phyloP scores from a whole-genome alignment of 2,888 invertebrate genomes.

The Ametastegia equiseti region DNA sequence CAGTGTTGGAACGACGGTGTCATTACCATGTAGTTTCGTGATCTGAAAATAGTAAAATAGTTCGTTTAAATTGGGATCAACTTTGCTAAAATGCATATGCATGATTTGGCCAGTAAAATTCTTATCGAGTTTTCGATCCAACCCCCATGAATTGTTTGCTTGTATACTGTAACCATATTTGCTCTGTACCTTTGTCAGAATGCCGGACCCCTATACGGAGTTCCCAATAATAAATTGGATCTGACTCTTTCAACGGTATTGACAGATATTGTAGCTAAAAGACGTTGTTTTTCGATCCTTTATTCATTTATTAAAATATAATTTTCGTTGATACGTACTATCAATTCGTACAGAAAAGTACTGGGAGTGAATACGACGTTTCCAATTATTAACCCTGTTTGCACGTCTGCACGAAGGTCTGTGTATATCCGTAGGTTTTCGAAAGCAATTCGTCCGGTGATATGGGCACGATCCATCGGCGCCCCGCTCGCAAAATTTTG shows the following conservation, averaged over 20 bases:
- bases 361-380: neutral
- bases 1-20: neutral
- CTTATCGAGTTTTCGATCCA: neutral
- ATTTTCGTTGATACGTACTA: neutral
- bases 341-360: neutral
- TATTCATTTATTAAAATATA: neutral
- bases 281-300: neutral
- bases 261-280: neutral
- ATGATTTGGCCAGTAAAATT: neutral
- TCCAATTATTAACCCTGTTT: constrained; percentile 12
- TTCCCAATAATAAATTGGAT: neutral
- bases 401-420: constrained; percentile 36
- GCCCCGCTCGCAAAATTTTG: neutral
- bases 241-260: neutral
- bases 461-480: neutral
- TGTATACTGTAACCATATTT: neutral
- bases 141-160: neutral
- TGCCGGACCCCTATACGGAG: neutral
- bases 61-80: neutral
- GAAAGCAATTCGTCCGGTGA: neutral
- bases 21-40: neutral
- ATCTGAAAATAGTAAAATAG: constrained; percentile 10
- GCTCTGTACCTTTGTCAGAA: neutral
- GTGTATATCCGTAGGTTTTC: neutral
- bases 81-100: too few relatives aligned